phyloP scores from a whole-genome alignment of 2,797 vertebrate genomes.

The Spinus olivaceus region DNA sequence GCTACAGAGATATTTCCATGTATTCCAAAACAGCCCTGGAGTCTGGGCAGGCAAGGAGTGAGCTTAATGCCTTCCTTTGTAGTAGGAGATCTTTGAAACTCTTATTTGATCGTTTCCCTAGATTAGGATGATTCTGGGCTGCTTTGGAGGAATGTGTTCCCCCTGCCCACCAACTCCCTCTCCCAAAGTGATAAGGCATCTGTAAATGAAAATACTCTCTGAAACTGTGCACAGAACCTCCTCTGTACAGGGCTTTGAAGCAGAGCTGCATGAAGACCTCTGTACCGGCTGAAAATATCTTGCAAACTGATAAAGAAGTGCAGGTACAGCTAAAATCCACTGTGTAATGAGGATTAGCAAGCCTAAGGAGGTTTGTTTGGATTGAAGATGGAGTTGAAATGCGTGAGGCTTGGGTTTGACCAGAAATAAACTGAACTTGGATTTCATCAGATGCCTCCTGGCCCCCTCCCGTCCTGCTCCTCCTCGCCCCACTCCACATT shows the following conservation, averaged over 20 bases:
- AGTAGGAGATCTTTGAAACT: slow-evolving; percentile 68
- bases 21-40: slow-evolving; percentile 28
- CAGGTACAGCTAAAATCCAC: slow-evolving; percentile 70
- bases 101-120: slow-evolving; percentile 58
- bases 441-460: background rate
- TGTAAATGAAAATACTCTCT: slow-evolving; percentile 75
- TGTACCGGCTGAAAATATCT: slow-evolving; percentile 66
- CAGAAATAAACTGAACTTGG: slow-evolving; percentile 34
- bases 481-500: background rate
- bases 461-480: background rate
- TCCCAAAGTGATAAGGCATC: slow-evolving; percentile 71
- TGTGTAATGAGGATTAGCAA: slow-evolving; percentile 69
- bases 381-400: slow-evolving; percentile 58
- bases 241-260: slow-evolving; percentile 72
- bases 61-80: slow-evolving; percentile 69
- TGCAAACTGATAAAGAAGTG: slow-evolving; percentile 72
- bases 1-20: background rate
- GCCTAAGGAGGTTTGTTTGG: slow-evolving; percentile 53
- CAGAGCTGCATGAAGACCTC: slow-evolving; percentile 69
- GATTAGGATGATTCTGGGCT: slow-evolving; percentile 54
- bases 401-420: slow-evolving; percentile 25
- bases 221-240: slow-evolving; percentile 58
- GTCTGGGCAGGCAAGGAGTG: slow-evolving; percentile 11
- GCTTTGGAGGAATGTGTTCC: slow-evolving; percentile 57
- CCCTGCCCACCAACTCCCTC: background rate